Base-by-base conservation (phyloP, 2,888 invertebrate species). In the Priocnemis perturbator region DNA sequence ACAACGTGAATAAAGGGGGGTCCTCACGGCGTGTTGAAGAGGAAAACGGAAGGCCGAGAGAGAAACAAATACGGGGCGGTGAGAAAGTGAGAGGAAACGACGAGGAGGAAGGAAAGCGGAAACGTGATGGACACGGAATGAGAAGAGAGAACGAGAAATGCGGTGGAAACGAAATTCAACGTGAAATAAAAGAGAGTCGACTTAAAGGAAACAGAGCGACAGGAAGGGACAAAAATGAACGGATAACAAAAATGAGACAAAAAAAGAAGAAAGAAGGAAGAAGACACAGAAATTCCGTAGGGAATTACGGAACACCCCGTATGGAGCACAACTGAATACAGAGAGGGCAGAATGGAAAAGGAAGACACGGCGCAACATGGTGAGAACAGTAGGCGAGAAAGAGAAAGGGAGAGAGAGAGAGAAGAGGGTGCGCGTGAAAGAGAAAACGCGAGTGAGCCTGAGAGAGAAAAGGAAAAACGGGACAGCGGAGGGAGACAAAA, bases 361-460 rank as follows among this genome's bases (percentile, higher is more conserved):
- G 26, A 17, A 47, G n/a, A n/a, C n/a, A n/a, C n/a, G n/a, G n/a
- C n/a, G n/a, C n/a, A n/a, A n/a, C n/a, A n/a, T n/a, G 50, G 56
- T 37, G 23, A n/a, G n/a, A 14, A 11, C 7, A 1, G n/a, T 47
- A 59, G 19, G n/a, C 48, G 21, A 26, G 23, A 21, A 37, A 57
- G 56, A 48, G 23, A 19, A 15, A 11, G 4, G 5, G 11, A 55
- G 64, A 17, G 21, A 55, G 23, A 37, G 23, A 37, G 21, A 17
- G 57, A 64, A 48, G 37, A 57, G 48, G 57, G 64, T 52, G 37
- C 20, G 57, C 26, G 47, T 23, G n/a, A 30, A 44, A 64, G 58
- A 63, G 56, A 57, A 68, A 63, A 69, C 47, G 52, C 60, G 55
- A 15, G 26, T 4, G 7, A 11, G 9, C n/a, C 4, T 2, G 26